A percentile compares a stretch with the other conserved stretches of the same genome.
phyloP scores from a whole-genome alignment of 2,888 invertebrate genomes.

The Watsonalla binaria region DNA sequence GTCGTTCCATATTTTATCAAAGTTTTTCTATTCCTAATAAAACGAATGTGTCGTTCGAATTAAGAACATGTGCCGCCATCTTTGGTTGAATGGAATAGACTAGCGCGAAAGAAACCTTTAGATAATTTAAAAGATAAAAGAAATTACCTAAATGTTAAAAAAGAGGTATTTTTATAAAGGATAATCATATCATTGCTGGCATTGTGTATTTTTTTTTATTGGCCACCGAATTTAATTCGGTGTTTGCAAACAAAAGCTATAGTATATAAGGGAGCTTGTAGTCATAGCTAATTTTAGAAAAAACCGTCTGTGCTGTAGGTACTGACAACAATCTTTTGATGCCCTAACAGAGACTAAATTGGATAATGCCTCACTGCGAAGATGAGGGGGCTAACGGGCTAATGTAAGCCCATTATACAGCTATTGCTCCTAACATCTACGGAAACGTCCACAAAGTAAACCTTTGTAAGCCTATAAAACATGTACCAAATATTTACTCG shows the following conservation, averaged over 20 bases:
- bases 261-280: not conserved
- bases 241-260: not conserved
- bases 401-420: constrained; percentile 1
- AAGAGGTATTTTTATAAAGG: no score
- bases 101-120: no score
- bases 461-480: not conserved
- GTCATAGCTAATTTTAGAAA: not conserved
- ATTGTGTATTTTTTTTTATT: not conserved
- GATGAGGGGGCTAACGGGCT: constrained; percentile 5
- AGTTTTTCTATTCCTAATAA: no score
- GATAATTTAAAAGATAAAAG: no score
- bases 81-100: no score
- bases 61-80: no score
- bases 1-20: no score
- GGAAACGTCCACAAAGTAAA: not conserved
- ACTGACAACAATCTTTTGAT: constrained; percentile 24
- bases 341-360: constrained; percentile 22
- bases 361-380: constrained; percentile 19
- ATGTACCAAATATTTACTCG: not conserved
- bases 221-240: not conserved
- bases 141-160: no score
- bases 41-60: no score
- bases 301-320: constrained; percentile 11
- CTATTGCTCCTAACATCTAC: not conserved
- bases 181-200: no score